Conservation (phyloP, 2,797 vertebrate species). For the Streptopelia turtur region DNA sequence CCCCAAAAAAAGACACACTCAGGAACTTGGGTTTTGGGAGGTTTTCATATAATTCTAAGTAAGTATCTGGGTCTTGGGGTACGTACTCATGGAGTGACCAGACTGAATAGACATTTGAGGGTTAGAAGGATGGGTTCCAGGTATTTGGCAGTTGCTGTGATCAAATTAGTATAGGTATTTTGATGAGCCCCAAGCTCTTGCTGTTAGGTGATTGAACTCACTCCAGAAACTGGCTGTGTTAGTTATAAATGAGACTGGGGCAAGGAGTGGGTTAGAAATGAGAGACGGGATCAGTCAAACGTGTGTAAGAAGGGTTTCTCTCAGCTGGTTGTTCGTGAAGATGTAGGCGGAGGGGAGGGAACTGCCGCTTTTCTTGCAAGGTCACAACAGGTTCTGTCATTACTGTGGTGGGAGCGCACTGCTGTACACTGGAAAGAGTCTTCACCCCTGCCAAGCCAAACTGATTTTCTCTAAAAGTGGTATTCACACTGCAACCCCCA, state of each 20-base stretch:
- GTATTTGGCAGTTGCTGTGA: background rate
- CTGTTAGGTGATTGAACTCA: background rate
- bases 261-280: background rate
- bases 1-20: background rate
- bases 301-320: background rate
- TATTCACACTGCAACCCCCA: background rate
- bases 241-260: background rate
- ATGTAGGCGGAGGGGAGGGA: background rate
- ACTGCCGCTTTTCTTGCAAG: background rate
- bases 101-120: background rate
- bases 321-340: background rate
- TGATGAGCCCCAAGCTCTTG: background rate
- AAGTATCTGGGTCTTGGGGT: background rate
- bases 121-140: background rate
- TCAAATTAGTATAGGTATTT: accelerated
- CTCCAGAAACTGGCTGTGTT: background rate
- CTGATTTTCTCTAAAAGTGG: background rate
- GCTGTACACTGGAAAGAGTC: background rate
- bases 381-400: background rate
- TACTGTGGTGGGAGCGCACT: background rate
- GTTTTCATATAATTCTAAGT: background rate
- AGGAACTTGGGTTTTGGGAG: background rate
- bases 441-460: background rate
- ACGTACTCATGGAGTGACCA: accelerated
- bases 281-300: background rate